Evolutionary conservation across 2,888 invertebrate species (phyloP), one percentile per base, ranked within the genome.

Genomic region (Nemapogon koenigi): DNA sequence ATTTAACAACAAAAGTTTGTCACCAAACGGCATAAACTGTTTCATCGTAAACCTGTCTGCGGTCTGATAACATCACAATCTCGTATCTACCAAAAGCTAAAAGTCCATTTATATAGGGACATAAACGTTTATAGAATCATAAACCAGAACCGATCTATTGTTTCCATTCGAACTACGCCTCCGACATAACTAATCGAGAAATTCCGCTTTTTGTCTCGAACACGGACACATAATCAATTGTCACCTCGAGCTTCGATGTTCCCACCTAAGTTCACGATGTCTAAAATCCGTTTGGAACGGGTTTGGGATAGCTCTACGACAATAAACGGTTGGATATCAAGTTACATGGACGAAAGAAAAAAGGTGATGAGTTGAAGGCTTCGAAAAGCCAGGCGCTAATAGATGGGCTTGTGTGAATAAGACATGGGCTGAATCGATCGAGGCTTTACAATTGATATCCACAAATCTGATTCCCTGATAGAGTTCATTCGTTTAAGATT

Each of bases 61-160:
- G 47, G 43, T 43, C 50, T 54, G 73, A 72, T 73, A 73, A 62
- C 60, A 73, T 73, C 72, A 62, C 63, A 66, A 71, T 66, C 62
- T 66, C 50, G 49, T 58, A 57, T 59, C 49, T 45, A 58, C 65
- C 64, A 62, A 72, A 70, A 71, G 67, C 67, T 66, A 70, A 73
- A 70, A 70, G 59, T 58, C 62, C 71, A 64, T 72, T 75, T 72
- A 72, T n/a, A n/a, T 68, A 62, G 62, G 62, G 55, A 62, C 67
- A 75, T 78, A 71, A 76, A 76, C 68, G 70, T 73, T 78, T 76
- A 73, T 76, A 63, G 71, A 75, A 68, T 72, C 75, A 72, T 76
- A 78, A 76, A 78, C 58, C 64, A 71, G 62, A 61, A 57, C 61
- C 70, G 61, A 73, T 70, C 69, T 68, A 76, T 78, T 76, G 76